Conservation (phyloP, 92 coral and sea anemone species). For the Epizoanthus rinbou region DNA sequence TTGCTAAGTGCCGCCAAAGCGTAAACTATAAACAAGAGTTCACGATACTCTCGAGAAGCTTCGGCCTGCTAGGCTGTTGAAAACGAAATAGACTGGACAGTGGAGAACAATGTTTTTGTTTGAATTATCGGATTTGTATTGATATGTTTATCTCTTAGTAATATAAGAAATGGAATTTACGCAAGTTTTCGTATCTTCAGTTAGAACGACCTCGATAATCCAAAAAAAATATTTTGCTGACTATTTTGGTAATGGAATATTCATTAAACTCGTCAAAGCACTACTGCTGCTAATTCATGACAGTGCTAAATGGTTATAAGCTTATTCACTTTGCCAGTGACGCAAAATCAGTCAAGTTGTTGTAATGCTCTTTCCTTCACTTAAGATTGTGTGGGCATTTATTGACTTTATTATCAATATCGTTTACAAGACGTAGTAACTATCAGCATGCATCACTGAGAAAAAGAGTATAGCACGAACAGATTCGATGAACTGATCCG, state of each 20-base stretch:
- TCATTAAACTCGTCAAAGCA: not conserved
- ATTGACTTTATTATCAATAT: not conserved
- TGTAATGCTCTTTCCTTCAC: not conserved
- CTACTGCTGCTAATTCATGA: not conserved
- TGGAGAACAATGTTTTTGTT: no score
- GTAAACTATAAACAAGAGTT: not conserved
- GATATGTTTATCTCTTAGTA: not conserved
- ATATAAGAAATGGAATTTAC: not conserved
- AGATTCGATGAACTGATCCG: no score
- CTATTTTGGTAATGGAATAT: not conserved
- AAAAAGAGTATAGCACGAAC: no score
- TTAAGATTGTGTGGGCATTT: not conserved
- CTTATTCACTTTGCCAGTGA: not conserved
- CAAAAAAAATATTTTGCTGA: not conserved
- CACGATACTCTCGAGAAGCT: not conserved
- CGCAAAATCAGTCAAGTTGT: conserved; percentile 3
- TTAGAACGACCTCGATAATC: not conserved
- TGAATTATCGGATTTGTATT: not conserved
- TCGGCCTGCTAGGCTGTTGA: not conserved
- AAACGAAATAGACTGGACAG: not conserved
- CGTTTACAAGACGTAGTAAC: no score
- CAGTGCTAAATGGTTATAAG: not conserved
- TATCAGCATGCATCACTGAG: no score
- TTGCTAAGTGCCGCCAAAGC: not conserved
- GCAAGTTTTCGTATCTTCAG: not conserved